Conservation (phyloP, 2,797 vertebrate genomes). For the Arvicola amphibius region DNA sequence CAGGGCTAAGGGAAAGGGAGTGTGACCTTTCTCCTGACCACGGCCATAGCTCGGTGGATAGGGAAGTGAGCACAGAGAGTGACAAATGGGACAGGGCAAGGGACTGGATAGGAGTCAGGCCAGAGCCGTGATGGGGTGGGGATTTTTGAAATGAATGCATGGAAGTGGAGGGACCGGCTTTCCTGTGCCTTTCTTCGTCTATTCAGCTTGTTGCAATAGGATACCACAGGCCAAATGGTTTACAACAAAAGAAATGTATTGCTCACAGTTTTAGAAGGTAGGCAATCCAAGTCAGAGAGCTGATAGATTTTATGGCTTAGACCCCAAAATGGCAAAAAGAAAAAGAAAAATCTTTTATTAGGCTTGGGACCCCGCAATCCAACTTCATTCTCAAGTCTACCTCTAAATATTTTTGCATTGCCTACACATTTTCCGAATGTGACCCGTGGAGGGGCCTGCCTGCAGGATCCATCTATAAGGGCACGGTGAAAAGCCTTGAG, state of each 20-base stretch:
- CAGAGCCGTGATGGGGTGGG: no score
- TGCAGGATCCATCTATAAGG: not conserved
- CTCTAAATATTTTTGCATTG: not conserved
- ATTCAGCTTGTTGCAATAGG: no score
- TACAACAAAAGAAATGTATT: not conserved
- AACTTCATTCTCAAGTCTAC: not conserved
- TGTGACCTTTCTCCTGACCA: not conserved
- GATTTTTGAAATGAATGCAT: not conserved
- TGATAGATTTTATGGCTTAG: not conserved
- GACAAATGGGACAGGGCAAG: not conserved
- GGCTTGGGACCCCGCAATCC: no score
- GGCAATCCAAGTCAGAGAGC: not conserved
- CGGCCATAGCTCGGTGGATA: not conserved
- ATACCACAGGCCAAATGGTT: not conserved
- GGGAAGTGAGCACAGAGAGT: not conserved
- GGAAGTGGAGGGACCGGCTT: not conserved
- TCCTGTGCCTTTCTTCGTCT: not conserved
- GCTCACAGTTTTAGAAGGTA: not conserved
- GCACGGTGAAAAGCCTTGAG: not conserved
- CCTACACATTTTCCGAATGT: not conserved
- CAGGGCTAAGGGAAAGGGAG: not conserved
- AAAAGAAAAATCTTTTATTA: not conserved
- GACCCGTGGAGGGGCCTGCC: not conserved
- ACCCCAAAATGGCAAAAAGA: not conserved
- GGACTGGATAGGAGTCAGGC: not conserved